These are phyloP conservation scores for Dastarcus helophoroides DNA, from an alignment of 2,888 invertebrate species.

Conservation along the genomic window DNA sequence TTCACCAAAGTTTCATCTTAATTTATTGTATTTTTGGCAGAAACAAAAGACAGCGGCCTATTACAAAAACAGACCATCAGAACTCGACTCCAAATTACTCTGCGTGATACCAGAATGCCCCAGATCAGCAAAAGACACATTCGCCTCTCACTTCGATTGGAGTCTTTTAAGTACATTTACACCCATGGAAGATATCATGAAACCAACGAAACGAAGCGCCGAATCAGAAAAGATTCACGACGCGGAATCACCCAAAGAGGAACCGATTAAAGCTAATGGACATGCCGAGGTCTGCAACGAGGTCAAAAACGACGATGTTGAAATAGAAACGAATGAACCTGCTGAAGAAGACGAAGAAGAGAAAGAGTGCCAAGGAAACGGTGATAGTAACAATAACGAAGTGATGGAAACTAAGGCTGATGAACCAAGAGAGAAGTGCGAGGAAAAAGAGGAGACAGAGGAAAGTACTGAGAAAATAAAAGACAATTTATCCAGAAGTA, in stretches of 20 bases:
- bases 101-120: slow-evolving; percentile 71
- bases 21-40: slow-evolving; percentile 39
- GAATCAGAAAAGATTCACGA: slow-evolving; percentile 10
- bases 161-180: slow-evolving; percentile 44
- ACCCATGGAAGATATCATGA: slow-evolving; percentile 20
- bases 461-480: slow-evolving; percentile 15
- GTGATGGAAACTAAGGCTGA: slow-evolving; percentile 10
- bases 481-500: slow-evolving; percentile 11
- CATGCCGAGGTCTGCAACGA: background rate
- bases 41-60: slow-evolving; percentile 72
- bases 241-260: background rate
- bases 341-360: slow-evolving; percentile 7
- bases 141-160: slow-evolving; percentile 65
- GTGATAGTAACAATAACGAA: slow-evolving; percentile 8
- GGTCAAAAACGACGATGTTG: slow-evolving; percentile 7
- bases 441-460: slow-evolving; percentile 15
- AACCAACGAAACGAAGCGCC: slow-evolving; percentile 19
- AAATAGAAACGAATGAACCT: background rate
- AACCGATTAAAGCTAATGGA: background rate
- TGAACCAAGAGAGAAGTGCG: slow-evolving; percentile 7
- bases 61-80: slow-evolving; percentile 63
- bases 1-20: background rate
- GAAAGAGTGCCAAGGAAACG: slow-evolving; percentile 4
- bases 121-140: slow-evolving; percentile 58
- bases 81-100: slow-evolving; percentile 63